phyloP scores from a whole-genome alignment of 92 coral and sea anemone species.

The Micromussa lordhowensis region DNA sequence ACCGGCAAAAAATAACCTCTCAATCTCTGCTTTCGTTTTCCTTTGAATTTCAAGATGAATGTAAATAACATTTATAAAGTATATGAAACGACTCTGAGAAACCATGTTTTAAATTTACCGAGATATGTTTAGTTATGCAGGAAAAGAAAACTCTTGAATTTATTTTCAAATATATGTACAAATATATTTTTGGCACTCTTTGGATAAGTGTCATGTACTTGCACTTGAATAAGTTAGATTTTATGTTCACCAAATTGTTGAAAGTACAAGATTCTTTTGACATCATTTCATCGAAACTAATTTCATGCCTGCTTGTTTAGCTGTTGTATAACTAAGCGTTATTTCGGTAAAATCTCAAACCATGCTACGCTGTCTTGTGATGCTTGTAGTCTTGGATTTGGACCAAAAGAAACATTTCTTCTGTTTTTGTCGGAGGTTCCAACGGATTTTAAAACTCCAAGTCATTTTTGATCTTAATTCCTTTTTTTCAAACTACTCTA shows the following conservation, averaged over 20 bases:
- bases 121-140: no score
- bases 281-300: no score
- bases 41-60: not conserved
- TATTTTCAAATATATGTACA: no score
- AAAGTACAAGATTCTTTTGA: no score
- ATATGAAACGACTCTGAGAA: not conserved
- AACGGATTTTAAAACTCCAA: not conserved
- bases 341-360: no score
- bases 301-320: no score
- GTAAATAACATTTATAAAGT: not conserved
- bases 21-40: not conserved
- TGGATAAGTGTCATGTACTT: no score
- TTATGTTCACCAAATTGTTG: no score
- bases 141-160: not conserved
- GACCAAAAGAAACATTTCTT: not conserved
- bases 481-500: not conserved
- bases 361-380: not conserved
- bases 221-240: no score
- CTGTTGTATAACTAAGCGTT: not conserved
- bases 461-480: not conserved
- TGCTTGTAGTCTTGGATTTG: not conserved
- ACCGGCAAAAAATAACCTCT: no score
- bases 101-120: not conserved
- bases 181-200: no score
- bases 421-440: not conserved